Percentiles rank a stretch among this genome's conserved stretches.
phyloP scores from a whole-genome alignment of 92 coral and sea anemone species.

The Micromussa lordhowensis region DNA sequence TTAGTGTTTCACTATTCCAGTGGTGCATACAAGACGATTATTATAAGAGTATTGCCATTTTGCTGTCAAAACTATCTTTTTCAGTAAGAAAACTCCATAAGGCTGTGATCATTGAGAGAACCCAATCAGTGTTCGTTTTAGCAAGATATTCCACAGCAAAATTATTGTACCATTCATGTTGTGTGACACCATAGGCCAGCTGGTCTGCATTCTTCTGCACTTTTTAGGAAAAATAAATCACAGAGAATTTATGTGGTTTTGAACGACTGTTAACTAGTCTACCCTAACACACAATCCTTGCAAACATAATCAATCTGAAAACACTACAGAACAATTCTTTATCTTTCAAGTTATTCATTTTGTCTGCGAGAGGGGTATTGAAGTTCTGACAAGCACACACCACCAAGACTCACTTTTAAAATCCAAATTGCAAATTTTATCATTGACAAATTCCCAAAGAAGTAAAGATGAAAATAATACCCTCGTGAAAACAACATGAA shows the following conservation, averaged over 20 bases:
- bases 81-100: not conserved
- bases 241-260: not conserved
- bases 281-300: not conserved
- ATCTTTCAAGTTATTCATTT: too few relatives aligned
- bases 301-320: too few relatives aligned
- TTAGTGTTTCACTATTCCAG: not conserved
- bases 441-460: too few relatives aligned
- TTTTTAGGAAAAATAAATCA: not conserved
- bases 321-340: too few relatives aligned
- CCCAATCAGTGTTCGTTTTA: not conserved
- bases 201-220: not conserved
- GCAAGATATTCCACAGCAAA: not conserved
- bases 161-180: not conserved
- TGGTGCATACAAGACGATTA: too few relatives aligned
- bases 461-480: too few relatives aligned
- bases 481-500: too few relatives aligned
- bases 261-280: not conserved
- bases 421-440: too few relatives aligned
- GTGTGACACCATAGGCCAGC: not conserved
- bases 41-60: not conserved
- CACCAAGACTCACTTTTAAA: too few relatives aligned
- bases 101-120: not conserved
- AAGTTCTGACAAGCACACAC: too few relatives aligned
- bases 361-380: too few relatives aligned
- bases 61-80: not conserved